Base-by-base conservation (phyloP, 2,797 vertebrate species). In the Geotrypetes seraphini region DNA sequence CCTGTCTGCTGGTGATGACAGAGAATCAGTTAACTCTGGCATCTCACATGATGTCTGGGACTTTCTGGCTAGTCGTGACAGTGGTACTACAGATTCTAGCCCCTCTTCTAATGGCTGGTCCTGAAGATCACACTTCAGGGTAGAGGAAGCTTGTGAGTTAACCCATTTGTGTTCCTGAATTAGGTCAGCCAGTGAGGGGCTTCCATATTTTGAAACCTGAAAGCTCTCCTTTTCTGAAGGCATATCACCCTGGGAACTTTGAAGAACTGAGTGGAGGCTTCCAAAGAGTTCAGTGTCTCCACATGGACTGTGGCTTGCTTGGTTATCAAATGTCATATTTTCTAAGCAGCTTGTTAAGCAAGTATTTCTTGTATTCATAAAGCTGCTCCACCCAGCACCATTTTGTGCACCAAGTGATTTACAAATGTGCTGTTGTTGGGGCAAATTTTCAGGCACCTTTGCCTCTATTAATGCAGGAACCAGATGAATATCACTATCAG, bases 161-260 rank as follows among this genome's bases (percentile, higher is more conserved):
- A 44, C 73, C 58, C 71, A 79, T 43, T 83, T 81, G 50, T 88
- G 84, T 40, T 92, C 80, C 57, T 84, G 83, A 49, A 91, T 85
- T 43, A 96, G 79, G 55, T 90, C 89, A 28, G 89, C 84, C 55
- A 97, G 39, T 5, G 90, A 94, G 3, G 72, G 78, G 56, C 63
- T 75, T 66, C 71, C 84, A 62, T 52, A 69, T 8, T 74, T 67
- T 38, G 69, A 61, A 22, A 39, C 28, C 4, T 33, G 42, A 22
- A 63, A 57, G 47, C 19, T 42, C 57, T 61, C 64, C 34, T 33
- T 28, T 47, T 50, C 54, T 35, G 47, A 50, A 17, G 26, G 57
- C 13, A 48, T 36, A 32, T 57, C 59, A 31, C 60, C 49, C 13
- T 69, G 73, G 55, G 33, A 66, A 50, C 48, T 69, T 53, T 73